A percentile compares a stretch with the other conserved stretches of the same genome.
Conservation (phyloP, 2,888 invertebrate species). For the Leucozona laternaria region DNA sequence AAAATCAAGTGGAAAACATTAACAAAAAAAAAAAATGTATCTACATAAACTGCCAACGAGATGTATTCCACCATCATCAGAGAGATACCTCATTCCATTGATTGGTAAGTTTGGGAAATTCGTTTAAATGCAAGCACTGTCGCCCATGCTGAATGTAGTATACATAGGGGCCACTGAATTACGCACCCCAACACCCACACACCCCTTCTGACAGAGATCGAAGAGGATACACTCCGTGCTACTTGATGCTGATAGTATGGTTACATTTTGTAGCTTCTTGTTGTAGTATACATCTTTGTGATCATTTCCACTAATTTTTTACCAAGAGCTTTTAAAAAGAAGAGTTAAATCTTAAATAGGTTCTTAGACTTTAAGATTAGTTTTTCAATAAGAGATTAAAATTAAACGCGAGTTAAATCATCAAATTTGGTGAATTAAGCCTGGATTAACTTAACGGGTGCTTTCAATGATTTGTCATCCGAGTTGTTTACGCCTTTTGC, state of each 20-base stretch:
- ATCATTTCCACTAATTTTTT: too few relatives aligned
- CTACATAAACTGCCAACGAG: not conserved
- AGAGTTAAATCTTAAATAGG: too few relatives aligned
- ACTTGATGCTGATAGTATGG: not conserved
- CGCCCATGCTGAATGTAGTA: conserved; percentile 36
- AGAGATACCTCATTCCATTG: conserved; percentile 18
- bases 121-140: conserved; percentile 64
- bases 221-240: not conserved
- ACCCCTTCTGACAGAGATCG: not conserved
- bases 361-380: too few relatives aligned
- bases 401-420: too few relatives aligned
- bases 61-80: too few relatives aligned
- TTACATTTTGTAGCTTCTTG: not conserved
- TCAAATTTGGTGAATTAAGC: too few relatives aligned
- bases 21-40: not conserved
- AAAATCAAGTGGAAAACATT: not conserved
- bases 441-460: too few relatives aligned
- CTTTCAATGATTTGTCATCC: too few relatives aligned
- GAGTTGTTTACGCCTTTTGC: too few relatives aligned
- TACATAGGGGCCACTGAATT: conserved; percentile 58
- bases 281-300: not conserved
- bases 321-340: too few relatives aligned
- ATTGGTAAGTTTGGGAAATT: conserved; percentile 37
- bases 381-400: too few relatives aligned
- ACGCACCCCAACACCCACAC: conserved; percentile 26